A percentile compares a stretch with the other conserved stretches of the same genome.
Evolutionary conservation across 2,113 vertebrate species (phyloP).

Genomic region (Gorsachius goisagi): DNA sequence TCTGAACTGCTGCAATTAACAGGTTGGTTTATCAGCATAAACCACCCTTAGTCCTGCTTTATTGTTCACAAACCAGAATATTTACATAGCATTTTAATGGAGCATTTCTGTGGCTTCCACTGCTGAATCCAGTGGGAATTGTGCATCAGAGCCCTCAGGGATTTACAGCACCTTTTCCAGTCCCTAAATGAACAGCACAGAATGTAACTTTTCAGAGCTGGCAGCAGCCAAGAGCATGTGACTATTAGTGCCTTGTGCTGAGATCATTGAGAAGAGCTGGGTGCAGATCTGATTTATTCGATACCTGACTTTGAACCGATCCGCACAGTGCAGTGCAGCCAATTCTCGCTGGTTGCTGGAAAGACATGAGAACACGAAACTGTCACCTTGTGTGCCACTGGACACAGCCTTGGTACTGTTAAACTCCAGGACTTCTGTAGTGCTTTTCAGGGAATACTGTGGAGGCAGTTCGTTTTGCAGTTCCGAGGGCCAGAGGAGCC

Average conservation of each 20-base stretch:
- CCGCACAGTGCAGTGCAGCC: neutral
- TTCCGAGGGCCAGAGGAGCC: accelerated
- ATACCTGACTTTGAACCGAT: neutral
- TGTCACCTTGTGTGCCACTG: neutral
- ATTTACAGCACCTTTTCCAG: neutral
- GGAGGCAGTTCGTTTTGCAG: neutral
- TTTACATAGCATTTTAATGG: neutral
- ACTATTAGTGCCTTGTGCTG: neutral
- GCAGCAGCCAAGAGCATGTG: neutral
- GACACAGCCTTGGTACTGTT: neutral
- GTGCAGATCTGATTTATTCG: neutral
- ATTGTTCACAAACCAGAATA: neutral
- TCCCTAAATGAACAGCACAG: neutral
- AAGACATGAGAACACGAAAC: neutral
- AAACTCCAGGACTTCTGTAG: accelerated
- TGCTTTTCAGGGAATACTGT: neutral
- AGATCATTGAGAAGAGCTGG: neutral
- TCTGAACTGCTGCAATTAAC: slow-evolving; percentile 6
- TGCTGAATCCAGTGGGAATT: neutral
- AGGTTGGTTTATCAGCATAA: neutral
- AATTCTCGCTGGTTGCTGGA: neutral
- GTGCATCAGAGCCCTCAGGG: neutral
- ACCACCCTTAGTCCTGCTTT: neutral
- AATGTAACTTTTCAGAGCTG: neutral
- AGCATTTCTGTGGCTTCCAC: neutral